A percentile compares a stretch with the other conserved stretches of the same genome.
These are phyloP conservation scores for Drosophila tristis DNA, from an alignment of 1,140 invertebrate species.

Conservation along the genomic window DNA sequence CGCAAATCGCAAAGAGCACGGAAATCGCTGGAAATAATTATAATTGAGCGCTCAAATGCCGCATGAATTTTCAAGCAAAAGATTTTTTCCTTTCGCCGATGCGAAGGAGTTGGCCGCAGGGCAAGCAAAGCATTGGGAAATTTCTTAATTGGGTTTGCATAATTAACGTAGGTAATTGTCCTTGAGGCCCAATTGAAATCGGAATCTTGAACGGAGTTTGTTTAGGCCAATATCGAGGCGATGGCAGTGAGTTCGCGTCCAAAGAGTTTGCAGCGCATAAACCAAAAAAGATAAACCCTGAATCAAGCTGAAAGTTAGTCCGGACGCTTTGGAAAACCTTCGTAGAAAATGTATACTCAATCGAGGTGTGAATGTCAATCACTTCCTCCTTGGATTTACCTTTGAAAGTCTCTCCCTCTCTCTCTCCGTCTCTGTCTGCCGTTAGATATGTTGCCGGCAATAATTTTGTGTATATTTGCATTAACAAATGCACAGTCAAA, in stretches of 20 bases:
- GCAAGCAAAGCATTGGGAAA: slow-evolving; percentile 49
- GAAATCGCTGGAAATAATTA: slow-evolving; percentile 79
- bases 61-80: slow-evolving; percentile 50
- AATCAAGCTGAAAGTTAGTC: too few species aligned
- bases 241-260: too few species aligned
- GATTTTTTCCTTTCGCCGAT: slow-evolving; percentile 40
- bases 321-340: neutral
- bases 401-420: neutral
- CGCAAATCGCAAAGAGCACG: slow-evolving; percentile 25
- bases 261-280: too few species aligned
- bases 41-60: slow-evolving; percentile 66
- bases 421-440: neutral
- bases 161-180: slow-evolving; percentile 70
- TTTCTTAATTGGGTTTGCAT: slow-evolving; percentile 77
- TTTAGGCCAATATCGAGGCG: neutral
- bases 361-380: slow-evolving; percentile 42
- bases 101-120: slow-evolving; percentile 13
- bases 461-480: slow-evolving; percentile 55
- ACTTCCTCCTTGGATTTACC: slow-evolving; percentile 13
- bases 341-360: neutral
- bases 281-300: neutral
- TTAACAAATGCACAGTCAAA: slow-evolving; percentile 67
- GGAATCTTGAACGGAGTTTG: slow-evolving; percentile 38
- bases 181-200: slow-evolving; percentile 39
- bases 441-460: slow-evolving; percentile 1